A percentile compares a stretch with the other conserved stretches of the same genome.
These are phyloP conservation scores for Netelia virgata DNA, from an alignment of 2,888 invertebrate species.

Conservation along the genomic window DNA sequence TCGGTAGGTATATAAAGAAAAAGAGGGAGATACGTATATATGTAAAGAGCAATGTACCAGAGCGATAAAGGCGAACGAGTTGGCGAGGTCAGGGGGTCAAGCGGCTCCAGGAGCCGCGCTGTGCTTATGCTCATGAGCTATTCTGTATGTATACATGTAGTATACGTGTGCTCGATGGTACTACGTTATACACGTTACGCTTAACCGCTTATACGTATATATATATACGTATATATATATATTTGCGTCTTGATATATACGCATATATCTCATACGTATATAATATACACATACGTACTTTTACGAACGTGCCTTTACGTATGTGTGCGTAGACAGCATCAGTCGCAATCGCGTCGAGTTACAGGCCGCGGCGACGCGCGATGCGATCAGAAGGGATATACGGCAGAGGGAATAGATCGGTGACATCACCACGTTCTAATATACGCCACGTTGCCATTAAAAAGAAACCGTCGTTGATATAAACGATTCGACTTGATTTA, in stretches of 20 bases:
- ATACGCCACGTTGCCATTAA: not conserved
- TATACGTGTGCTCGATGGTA: conserved; percentile 17
- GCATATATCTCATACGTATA: not conserved
- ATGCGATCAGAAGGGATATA: conserved; percentile 34
- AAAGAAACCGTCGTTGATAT: not conserved
- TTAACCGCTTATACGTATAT: conserved; percentile 25
- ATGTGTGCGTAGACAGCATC: conserved; percentile 22
- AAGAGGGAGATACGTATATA: conserved; percentile 56
- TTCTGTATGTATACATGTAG: conserved; percentile 8
- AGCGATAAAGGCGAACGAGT: conserved; percentile 84
- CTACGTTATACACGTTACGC: conserved; percentile 39
- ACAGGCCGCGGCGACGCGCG: conserved; percentile 32
- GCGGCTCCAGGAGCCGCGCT: conserved; percentile 83
- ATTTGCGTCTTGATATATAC: conserved; percentile 7
- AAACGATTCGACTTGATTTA: conserved; percentile 4
- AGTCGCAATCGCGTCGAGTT: conserved; percentile 53
- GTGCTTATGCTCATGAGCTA: conserved; percentile 48
- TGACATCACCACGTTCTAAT: conserved; percentile 54
- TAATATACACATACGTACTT: not conserved
- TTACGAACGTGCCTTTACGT: not conserved
- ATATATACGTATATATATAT: not conserved
- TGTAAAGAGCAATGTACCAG: conserved; percentile 74
- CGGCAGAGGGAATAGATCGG: conserved; percentile 42
- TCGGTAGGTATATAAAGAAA: conserved; percentile 13
- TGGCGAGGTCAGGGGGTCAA: conserved; percentile 82